phyloP scores from a whole-genome alignment of 2,888 invertebrate genomes.

The Nephrotoma flavescens region DNA sequence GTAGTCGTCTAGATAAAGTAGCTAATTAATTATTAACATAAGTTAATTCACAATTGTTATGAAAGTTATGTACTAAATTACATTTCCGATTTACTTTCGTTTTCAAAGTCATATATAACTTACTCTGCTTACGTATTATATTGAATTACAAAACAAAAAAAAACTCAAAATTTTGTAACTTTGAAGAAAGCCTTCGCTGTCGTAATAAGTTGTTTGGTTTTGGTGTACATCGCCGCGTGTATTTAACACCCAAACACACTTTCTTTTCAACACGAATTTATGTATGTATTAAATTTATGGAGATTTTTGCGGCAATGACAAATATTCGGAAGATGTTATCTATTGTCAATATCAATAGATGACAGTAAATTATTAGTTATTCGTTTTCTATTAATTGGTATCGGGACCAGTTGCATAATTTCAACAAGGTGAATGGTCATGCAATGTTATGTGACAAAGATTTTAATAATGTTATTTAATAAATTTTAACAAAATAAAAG shows the following conservation, averaged over 20 bases:
- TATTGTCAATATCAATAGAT: too few relatives aligned
- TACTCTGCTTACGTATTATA: background rate
- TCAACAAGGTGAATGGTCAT: too few relatives aligned
- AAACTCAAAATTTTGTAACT: background rate
- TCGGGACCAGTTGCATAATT: too few relatives aligned
- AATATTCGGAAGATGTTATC: too few relatives aligned
- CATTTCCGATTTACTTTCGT: background rate
- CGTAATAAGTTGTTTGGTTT: background rate
- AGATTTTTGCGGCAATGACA: too few relatives aligned
- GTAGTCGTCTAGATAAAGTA: background rate
- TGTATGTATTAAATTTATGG: too few relatives aligned
- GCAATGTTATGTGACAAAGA: too few relatives aligned
- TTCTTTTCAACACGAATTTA: too few relatives aligned
- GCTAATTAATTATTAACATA: background rate
- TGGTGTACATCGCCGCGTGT: background rate
- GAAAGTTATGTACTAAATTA: background rate
- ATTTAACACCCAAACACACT: background rate
- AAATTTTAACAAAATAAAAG: too few relatives aligned
- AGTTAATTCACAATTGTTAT: background rate
- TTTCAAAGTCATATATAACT: background rate
- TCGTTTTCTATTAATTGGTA: too few relatives aligned
- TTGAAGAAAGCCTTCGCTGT: background rate
- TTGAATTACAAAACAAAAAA: background rate
- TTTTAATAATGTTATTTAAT: too few relatives aligned
- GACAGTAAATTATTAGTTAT: too few relatives aligned